Evolutionary conservation across 1,140 invertebrate species (phyloP).

Genomic region (Hetaerina americana): DNA sequence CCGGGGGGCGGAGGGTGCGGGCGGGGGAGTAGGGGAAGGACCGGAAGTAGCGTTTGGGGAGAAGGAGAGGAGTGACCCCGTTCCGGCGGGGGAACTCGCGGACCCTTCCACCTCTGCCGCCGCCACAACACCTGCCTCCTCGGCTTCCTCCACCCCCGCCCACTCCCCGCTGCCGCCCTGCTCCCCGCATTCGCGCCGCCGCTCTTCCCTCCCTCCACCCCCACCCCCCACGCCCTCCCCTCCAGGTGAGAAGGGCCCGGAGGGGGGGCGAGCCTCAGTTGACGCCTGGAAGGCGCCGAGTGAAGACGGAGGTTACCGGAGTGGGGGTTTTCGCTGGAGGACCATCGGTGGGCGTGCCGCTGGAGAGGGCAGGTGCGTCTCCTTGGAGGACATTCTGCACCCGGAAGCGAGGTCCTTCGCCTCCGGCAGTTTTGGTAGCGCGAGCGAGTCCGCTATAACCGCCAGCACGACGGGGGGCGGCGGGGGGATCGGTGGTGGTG

Average conservation of each 20-base stretch:
- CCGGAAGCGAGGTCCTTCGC: background rate
- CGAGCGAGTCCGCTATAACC: constrained; percentile 12
- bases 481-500: constrained; percentile 23
- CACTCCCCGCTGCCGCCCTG: background rate
- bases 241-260: background rate
- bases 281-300: background rate
- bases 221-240: background rate
- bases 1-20: background rate
- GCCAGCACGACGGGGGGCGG: constrained; percentile 31
- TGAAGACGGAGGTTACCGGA: background rate
- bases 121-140: background rate
- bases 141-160: background rate
- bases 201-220: background rate
- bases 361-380: background rate
- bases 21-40: constrained; percentile 5
- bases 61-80: background rate
- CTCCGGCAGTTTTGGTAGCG: too few relatives aligned
- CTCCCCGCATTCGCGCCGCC: background rate
- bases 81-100: constrained; percentile 10
- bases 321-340: background rate
- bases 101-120: background rate
- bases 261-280: background rate
- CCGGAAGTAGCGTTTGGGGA: background rate
- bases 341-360: background rate
- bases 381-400: background rate